A percentile compares a stretch with the other conserved stretches of the same genome.
phyloP scores from a whole-genome alignment of 2,888 invertebrate species.

The Petrolisthes manimaculis region DNA sequence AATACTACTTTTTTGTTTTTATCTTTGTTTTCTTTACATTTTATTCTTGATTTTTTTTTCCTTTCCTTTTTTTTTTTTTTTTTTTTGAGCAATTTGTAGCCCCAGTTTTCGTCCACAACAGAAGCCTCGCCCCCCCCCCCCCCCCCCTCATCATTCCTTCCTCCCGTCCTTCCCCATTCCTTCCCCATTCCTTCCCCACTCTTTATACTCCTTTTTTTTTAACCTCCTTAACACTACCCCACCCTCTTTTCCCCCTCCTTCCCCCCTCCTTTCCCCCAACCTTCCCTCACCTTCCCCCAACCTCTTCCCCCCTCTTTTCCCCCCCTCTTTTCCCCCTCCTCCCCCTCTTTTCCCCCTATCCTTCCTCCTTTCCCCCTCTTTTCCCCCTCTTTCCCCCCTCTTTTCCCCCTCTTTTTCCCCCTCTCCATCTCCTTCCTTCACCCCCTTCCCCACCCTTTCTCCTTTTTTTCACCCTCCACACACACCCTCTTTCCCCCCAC shows the following conservation, averaged over 20 bases:
- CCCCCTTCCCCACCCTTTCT: neutral
- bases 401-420: neutral
- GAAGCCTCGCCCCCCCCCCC: neutral
- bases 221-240: neutral
- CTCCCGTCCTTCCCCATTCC: neutral
- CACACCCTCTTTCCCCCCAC: neutral
- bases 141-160: neutral
- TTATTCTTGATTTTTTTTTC: too few species aligned
- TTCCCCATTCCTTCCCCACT: neutral
- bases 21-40: neutral
- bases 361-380: neutral
- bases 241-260: too few species aligned
- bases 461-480: neutral
- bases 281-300: too few species aligned
- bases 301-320: too few species aligned
- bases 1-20: neutral
- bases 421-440: neutral
- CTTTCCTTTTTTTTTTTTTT: too few species aligned
- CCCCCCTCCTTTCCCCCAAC: too few species aligned
- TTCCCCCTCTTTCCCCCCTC: neutral
- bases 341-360: neutral
- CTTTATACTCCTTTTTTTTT: neutral
- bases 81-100: too few species aligned
- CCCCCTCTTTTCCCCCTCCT: too few species aligned
- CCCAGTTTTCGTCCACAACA: too few species aligned